These are phyloP conservation scores for Syngnathus floridae DNA, from an alignment of 2,113 vertebrate genomes.

Conservation along the genomic window DNA sequence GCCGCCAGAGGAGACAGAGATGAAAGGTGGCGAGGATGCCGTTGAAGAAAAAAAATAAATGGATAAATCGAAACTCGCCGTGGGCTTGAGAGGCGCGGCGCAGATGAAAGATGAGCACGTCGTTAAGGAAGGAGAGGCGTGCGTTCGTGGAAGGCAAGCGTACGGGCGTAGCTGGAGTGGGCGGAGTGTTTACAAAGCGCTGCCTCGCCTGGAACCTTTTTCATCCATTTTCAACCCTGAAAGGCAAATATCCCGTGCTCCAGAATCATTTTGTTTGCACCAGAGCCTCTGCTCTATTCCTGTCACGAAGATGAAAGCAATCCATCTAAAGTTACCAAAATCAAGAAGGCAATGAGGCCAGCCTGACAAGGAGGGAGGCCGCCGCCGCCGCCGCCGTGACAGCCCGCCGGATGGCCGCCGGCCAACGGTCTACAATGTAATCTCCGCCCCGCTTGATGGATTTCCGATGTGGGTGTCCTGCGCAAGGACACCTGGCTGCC, in stretches of 20 bases:
- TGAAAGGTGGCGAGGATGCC: slow-evolving; percentile 43
- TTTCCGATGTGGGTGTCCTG: slow-evolving; percentile 59
- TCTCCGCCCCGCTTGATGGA: slow-evolving; percentile 59
- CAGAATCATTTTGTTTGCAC: not conserved
- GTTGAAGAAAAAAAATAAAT: slow-evolving; percentile 15
- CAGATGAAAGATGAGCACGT: slow-evolving; percentile 42
- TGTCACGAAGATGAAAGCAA: slow-evolving; percentile 24
- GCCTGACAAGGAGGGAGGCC: slow-evolving; percentile 21
- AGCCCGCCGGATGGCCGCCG: slow-evolving; percentile 24
- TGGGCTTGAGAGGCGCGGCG: slow-evolving; percentile 38
- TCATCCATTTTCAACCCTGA: not conserved
- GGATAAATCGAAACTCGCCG: slow-evolving; percentile 19
- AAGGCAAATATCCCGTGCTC: slow-evolving; percentile 5
- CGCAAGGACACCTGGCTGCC: slow-evolving; percentile 60
- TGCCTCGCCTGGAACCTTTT: not conserved
- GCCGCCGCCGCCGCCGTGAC: not conserved
- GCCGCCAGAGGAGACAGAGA: slow-evolving; percentile 16
- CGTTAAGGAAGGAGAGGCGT: slow-evolving; percentile 31
- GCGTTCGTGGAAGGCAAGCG: slow-evolving; percentile 14
- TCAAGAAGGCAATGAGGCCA: slow-evolving; percentile 38
- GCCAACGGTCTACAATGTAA: slow-evolving; percentile 58
- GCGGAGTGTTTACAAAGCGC: slow-evolving; percentile 40
- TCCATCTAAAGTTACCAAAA: slow-evolving; percentile 51
- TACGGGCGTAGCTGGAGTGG: slow-evolving; percentile 7
- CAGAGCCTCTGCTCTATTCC: not conserved